Evolutionary conservation across 2,113 vertebrate genomes (phyloP).

Genomic region (Hystrix brachyura): DNA sequence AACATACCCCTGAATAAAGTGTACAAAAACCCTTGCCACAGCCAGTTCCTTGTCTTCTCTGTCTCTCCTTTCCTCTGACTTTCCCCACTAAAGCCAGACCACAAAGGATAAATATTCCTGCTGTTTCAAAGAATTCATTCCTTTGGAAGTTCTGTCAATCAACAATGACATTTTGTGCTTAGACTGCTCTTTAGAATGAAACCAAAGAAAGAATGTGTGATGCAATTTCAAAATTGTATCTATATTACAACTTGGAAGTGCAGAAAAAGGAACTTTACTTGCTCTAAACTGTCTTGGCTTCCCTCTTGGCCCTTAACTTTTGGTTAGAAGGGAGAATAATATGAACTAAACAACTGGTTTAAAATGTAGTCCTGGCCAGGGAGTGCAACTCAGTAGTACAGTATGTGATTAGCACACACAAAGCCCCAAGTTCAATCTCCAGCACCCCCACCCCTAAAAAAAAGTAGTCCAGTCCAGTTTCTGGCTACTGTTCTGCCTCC

Average conservation of each 20-base stretch:
- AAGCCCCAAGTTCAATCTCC: background rate
- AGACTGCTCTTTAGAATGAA: slow-evolving; percentile 18
- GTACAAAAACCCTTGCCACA: background rate
- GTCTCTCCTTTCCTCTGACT: background rate
- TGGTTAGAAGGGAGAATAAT: background rate
- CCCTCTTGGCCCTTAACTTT: background rate
- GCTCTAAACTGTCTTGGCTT: background rate
- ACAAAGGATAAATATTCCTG: background rate
- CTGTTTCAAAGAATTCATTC: slow-evolving; percentile 52
- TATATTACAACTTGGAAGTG: background rate
- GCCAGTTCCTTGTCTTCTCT: background rate
- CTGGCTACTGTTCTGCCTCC: background rate
- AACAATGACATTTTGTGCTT: slow-evolving; percentile 29
- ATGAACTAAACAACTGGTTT: background rate
- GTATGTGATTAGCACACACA: background rate
- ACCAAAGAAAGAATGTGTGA: background rate
- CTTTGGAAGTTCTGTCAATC: slow-evolving; percentile 55
- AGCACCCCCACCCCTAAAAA: too few relatives aligned
- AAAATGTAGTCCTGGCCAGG: background rate
- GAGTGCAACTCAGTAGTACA: background rate
- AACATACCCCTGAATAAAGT: background rate
- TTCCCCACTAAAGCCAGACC: background rate
- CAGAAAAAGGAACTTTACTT: slow-evolving; percentile 25
- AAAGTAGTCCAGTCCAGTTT: background rate
- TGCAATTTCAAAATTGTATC: background rate